A percentile compares a stretch with the other conserved stretches of the same genome.
These are phyloP conservation scores for Mormyrops attenuatus DNA, from an alignment of 2,797 vertebrate genomes.

Conservation along the genomic window DNA sequence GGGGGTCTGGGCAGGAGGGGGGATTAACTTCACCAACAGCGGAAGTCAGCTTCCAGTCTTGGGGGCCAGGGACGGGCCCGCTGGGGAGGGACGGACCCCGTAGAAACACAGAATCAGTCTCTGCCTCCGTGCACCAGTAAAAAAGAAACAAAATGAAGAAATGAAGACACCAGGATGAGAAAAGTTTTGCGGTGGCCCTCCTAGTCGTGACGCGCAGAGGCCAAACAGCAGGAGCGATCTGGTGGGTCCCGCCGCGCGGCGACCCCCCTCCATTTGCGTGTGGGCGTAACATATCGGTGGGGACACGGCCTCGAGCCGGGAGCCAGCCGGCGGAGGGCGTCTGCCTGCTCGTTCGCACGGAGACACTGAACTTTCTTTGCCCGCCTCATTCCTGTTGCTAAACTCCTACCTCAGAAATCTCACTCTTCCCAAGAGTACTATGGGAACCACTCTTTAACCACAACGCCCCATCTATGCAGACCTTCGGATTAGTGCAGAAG, in stretches of 20 bases:
- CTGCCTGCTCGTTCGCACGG: not conserved
- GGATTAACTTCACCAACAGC: not conserved
- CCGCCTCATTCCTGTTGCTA: not conserved
- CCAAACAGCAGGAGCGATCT: not conserved
- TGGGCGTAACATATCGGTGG: not conserved
- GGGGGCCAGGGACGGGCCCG: conserved; percentile 31
- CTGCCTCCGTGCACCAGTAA: conserved; percentile 20
- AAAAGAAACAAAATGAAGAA: not conserved
- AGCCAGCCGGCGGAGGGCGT: not conserved
- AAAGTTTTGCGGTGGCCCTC: conserved; percentile 20
- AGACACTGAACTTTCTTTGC: not conserved
- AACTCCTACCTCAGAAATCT: not conserved
- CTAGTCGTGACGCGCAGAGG: conserved; percentile 22
- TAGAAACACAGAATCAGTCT: conserved; percentile 23
- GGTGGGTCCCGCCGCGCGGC: not conserved
- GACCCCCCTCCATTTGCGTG: conserved; percentile 1
- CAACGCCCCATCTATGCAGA: not conserved
- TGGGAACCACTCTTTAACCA: not conserved
- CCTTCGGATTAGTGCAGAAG: not conserved
- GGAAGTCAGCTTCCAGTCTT: conserved; percentile 6
- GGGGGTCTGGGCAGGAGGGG: not conserved
- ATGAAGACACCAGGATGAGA: not conserved
- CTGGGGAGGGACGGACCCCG: conserved; percentile 26
- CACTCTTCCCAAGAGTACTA: not conserved
- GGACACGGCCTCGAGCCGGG: not conserved